Evolutionary conservation across 2,113 vertebrate species (phyloP).

Genomic region (Lagopus leucura): DNA sequence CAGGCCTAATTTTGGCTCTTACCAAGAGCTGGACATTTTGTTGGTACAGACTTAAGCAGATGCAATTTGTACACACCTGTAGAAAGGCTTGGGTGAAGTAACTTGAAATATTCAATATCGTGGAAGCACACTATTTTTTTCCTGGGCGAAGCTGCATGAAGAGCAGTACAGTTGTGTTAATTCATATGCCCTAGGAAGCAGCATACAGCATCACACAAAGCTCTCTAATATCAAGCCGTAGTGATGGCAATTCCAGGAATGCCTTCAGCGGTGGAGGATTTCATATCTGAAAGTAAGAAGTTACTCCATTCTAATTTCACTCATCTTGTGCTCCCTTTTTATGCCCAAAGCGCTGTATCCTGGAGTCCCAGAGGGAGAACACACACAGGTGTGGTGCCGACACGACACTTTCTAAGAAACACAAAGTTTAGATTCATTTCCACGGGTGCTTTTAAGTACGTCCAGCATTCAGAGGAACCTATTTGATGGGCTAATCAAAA

Average conservation of each 20-base stretch:
- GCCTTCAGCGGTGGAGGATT: not conserved
- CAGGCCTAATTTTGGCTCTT: not conserved
- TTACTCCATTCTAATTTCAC: not conserved
- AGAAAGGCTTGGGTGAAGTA: not conserved
- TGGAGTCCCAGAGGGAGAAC: not conserved
- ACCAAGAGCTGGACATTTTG: not conserved
- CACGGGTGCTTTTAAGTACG: not conserved
- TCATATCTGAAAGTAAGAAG: not conserved
- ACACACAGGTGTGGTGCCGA: not conserved
- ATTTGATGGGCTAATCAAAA: not conserved
- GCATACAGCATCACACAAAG: not conserved
- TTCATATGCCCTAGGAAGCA: constrained; percentile 5
- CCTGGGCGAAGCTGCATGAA: not conserved
- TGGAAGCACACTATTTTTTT: not conserved
- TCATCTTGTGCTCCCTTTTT: not conserved
- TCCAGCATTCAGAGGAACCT: not conserved
- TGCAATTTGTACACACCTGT: not conserved
- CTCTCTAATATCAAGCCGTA: not conserved
- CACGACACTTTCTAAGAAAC: not conserved
- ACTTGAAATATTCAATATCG: not conserved
- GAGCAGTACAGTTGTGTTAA: not conserved
- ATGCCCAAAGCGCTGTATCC: not conserved
- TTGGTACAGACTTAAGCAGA: constrained; percentile 3
- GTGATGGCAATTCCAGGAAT: not conserved
- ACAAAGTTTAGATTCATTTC: not conserved